These are phyloP conservation scores for Coleophora flavipennella DNA, from an alignment of 2,888 invertebrate species.

Conservation along the genomic window DNA sequence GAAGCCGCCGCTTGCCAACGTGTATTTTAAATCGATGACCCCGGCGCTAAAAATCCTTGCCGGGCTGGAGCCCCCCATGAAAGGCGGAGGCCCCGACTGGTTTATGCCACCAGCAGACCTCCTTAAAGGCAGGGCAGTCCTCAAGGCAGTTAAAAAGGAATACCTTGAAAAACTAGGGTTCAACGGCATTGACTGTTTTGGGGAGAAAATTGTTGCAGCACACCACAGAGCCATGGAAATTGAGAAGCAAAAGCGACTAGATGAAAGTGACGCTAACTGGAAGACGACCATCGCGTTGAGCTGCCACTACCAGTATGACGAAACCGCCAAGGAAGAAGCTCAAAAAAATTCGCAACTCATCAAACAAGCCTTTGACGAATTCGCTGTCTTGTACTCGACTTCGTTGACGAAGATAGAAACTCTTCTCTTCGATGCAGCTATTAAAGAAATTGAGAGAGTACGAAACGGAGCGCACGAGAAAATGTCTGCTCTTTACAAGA, in stretches of 20 bases:
- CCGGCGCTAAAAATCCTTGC: conserved; percentile 43
- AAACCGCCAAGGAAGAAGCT: conserved; percentile 23
- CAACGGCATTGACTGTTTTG: conserved; percentile 36
- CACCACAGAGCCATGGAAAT: conserved; percentile 30
- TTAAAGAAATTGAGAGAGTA: conserved; percentile 33
- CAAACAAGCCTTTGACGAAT: conserved; percentile 36
- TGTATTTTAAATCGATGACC: conserved; percentile 56
- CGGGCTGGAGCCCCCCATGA: conserved; percentile 50
- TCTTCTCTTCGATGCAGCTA: conserved; percentile 36
- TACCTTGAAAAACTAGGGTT: conserved; percentile 36
- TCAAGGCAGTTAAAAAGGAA: conserved; percentile 42
- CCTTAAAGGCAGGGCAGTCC: conserved; percentile 35
- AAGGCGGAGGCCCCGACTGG: conserved; percentile 55
- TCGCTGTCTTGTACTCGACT: conserved; percentile 31
- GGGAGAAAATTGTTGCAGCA: conserved; percentile 26
- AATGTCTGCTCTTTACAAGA: conserved; percentile 37
- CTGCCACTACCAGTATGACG: conserved; percentile 28
- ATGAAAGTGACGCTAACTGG: conserved; percentile 39
- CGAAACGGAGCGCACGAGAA: conserved; percentile 27
- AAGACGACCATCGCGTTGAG: conserved; percentile 25
- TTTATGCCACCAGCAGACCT: conserved; percentile 45
- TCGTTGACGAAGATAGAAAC: conserved; percentile 43
- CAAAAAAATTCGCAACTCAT: conserved; percentile 36
- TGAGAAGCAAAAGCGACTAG: conserved; percentile 28
- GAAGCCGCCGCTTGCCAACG: conserved; percentile 40